Evolutionary conservation across 2,113 vertebrate genomes (phyloP).

Genomic region (Girardinichthys multiradiatus): DNA sequence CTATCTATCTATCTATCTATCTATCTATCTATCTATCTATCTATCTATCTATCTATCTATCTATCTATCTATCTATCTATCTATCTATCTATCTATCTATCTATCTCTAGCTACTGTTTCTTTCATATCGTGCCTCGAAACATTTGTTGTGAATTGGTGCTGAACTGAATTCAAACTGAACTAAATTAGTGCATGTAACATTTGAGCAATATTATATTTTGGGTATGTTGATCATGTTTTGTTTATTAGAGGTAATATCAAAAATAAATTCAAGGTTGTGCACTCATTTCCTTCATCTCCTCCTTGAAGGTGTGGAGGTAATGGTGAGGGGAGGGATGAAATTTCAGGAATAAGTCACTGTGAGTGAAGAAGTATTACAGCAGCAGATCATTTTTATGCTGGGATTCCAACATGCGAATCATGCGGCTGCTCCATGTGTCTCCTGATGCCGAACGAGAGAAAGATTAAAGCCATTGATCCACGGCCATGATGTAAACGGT

Average conservation of each 20-base stretch:
- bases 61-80: too few species aligned
- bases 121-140: neutral
- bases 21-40: too few species aligned
- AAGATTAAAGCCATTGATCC: constrained; percentile 70
- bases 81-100: too few species aligned
- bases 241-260: too few species aligned
- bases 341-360: constrained; percentile 30
- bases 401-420: neutral
- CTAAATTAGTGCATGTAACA: too few species aligned
- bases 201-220: too few species aligned
- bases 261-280: neutral
- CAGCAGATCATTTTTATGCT: constrained; percentile 64
- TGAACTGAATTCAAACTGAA: neutral
- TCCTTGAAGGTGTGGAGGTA: neutral
- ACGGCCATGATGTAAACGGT: constrained; percentile 59
- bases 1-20: too few species aligned
- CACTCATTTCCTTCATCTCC: neutral
- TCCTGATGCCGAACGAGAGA: constrained; percentile 48
- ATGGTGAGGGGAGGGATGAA: neutral
- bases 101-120: neutral
- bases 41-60: too few species aligned
- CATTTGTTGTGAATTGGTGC: neutral
- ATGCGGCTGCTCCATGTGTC: constrained; percentile 16
- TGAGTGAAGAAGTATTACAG: constrained; percentile 41
- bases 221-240: too few species aligned